Evolutionary conservation across 2,888 invertebrate species (phyloP), one percentile per base, ranked within the genome.

Genomic region (Drosophila rellima): DNA sequence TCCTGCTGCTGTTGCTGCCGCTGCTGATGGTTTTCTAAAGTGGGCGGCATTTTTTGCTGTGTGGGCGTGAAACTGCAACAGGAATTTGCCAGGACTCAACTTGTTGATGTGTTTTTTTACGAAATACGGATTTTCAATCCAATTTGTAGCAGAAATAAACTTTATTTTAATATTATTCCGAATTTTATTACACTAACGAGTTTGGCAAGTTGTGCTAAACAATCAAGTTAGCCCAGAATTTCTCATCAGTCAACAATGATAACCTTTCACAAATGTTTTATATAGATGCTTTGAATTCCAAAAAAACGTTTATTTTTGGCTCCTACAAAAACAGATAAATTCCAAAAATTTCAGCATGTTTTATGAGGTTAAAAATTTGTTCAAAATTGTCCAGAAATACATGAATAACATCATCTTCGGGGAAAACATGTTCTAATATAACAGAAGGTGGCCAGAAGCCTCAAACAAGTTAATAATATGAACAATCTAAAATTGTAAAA

Each of bases 91-190:
- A 15, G 31, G 13, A 42, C 15, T 59, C 59, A 56, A 75, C 76
- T 72, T 71, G 71, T 76, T 74, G 76, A 70, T 65, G 51, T 54
- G n/a, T 26, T 29, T 11, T 29, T 20, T 13, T 20, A 23, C 20
- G 6, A 13, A 13, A 42, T 23, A 18, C 0, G 20, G 0, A n/a
- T 7, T 23, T 20, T 42, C 18, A 1, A 13, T 40, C 3, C 39
- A 39, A 39, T 20, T 3, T 20, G 13, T 18, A 7, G 23, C 15
- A 47, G 10, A 29, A 17, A 39, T 11, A 10, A 11, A 13, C 13
- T 15, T 15, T 15, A n/a, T n/a, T 23, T n/a, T 7, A 7, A 35
- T 6, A n/a, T 35, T 35, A n/a, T 6, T n/a, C n/a, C n/a, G 6
- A 26, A 26, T 26, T 26, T 2, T 1, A 26, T 26, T 26, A 7